phyloP scores from a whole-genome alignment of 2,888 invertebrate genomes.

The Coelinius sp. region DNA sequence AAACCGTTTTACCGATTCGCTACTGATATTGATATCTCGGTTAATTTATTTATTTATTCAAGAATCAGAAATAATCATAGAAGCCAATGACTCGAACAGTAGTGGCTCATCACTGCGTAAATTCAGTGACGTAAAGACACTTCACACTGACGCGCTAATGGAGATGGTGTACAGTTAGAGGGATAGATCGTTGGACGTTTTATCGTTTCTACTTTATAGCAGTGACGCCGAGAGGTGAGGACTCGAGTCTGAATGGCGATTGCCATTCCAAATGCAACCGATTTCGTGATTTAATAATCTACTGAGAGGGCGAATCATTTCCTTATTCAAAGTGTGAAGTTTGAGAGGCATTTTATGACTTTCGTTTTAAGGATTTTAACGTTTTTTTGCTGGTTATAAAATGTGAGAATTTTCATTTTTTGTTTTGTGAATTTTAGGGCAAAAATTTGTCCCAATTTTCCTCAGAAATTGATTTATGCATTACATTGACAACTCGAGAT shows the following conservation, averaged over 20 bases:
- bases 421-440: background rate
- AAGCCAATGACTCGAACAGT: background rate
- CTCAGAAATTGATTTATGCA: too few species aligned
- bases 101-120: slow-evolving; percentile 1
- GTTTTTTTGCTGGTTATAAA: background rate
- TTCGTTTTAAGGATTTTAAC: background rate
- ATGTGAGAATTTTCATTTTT: background rate
- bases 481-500: too few species aligned
- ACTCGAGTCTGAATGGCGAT: background rate
- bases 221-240: background rate
- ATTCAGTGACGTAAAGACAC: slow-evolving; percentile 8
- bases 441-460: background rate
- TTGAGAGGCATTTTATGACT: slow-evolving; percentile 1
- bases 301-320: background rate
- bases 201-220: slow-evolving; percentile 23
- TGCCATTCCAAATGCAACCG: background rate
- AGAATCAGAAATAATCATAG: background rate
- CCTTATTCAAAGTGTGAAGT: background rate
- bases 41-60: background rate
- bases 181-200: slow-evolving; percentile 23
- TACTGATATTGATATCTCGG: too few species aligned
- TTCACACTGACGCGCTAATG: slow-evolving; percentile 25
- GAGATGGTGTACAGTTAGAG: slow-evolving; percentile 6
- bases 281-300: slow-evolving; percentile 17
- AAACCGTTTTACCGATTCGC: too few species aligned